phyloP scores from a whole-genome alignment of 2,888 invertebrate genomes.

The Congeria kusceri region DNA sequence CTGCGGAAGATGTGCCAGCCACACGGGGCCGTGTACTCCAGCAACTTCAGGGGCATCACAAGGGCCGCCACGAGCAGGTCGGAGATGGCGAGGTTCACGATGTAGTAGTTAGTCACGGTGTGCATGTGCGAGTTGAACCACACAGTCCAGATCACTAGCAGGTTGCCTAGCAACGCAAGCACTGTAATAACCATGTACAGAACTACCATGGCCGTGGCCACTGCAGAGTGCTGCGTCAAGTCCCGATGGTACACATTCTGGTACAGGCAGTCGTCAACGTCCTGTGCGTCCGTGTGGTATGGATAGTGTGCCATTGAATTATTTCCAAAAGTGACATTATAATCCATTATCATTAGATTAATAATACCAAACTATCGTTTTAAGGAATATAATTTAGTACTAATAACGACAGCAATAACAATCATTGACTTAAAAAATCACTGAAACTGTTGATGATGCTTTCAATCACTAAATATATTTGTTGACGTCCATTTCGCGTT shows the following conservation, averaged over 20 bases:
- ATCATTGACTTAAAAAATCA: too few relatives aligned
- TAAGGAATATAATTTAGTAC: too few relatives aligned
- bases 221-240: constrained; percentile 81
- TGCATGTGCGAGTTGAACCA: constrained; percentile 85
- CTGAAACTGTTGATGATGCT: too few relatives aligned
- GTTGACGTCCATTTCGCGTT: too few relatives aligned
- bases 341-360: too few relatives aligned
- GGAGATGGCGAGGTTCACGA: constrained; percentile 85
- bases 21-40: constrained; percentile 85
- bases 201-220: constrained; percentile 79
- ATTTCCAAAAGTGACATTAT: too few relatives aligned
- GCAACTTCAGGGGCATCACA: constrained; percentile 86
- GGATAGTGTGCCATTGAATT: too few relatives aligned
- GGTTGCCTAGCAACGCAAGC: constrained; percentile 84
- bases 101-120: constrained; percentile 86
- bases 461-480: too few relatives aligned
- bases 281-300: too few relatives aligned
- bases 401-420: too few relatives aligned
- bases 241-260: constrained; percentile 68
- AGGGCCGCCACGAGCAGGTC: constrained; percentile 85
- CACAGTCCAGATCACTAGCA: constrained; percentile 85
- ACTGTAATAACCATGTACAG: constrained; percentile 83
- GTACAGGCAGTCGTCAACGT: too few relatives aligned
- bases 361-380: too few relatives aligned
- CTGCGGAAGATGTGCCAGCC: constrained; percentile 83